Base-by-base conservation (phyloP, 2,113 vertebrate species). In the Melozone crissalis region DNA sequence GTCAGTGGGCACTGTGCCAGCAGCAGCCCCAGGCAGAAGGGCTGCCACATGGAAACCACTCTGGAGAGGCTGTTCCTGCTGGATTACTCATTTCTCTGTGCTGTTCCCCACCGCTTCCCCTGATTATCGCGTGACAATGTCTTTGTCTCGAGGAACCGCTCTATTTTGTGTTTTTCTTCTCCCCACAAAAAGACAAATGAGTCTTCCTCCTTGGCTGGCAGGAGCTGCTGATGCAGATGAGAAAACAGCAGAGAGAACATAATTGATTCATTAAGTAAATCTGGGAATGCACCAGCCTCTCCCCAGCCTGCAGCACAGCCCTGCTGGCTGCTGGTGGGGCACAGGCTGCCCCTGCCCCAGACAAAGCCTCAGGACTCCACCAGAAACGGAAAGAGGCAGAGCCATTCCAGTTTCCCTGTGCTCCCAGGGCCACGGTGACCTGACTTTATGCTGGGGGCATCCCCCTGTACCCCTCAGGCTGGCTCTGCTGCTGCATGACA, bases 111-210 rank as follows among this genome's bases (percentile, higher is more conserved):
- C 1, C 10, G 4, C 80, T 90, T 81, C 63, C 59, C 14, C 85
- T 91, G 91, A 94, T 95, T 81, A 84, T 91, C 8, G 3, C 19
- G 6, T 93, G 90, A 89, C 93, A 84, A 80, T 67, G 84, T 65
- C 89, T 92, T 92, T 94, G 84, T 94, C 74, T 87, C 89, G 73
- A 91, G 91, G 31, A 92, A 75, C 88, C 14, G 81, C 89, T 96
- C 80, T 81, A 41, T 89, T 95, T 87, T 68, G 81, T 94, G 87
- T 89, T 84, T 93, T 95, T 94, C 92, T 95, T 96, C 87, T 95
- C 78, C 89, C 75, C 82, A 92, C 93, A 91, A 94, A 93, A 89
- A 95, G 75, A 89, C 85, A 92, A 94, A 93, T 94, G 61, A 43
- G 79, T 93, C 69, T 87, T 75, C 71, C 67, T 95, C 57, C 82